phyloP scores from a whole-genome alignment of 2,113 vertebrate genomes.

The Cairina moschata region DNA sequence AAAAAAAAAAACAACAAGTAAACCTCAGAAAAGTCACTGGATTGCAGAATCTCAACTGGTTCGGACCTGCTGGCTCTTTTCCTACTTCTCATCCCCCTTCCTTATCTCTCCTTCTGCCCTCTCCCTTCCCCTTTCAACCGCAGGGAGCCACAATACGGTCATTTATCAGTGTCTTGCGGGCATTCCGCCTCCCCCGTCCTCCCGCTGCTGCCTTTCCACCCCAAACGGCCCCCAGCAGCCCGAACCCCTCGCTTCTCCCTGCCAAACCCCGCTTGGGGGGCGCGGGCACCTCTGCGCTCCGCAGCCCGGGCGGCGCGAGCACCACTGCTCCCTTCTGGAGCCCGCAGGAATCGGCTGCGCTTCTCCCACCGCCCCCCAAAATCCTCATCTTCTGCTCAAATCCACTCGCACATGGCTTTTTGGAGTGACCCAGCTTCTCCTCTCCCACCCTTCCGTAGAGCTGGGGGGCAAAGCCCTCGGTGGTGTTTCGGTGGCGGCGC shows the following conservation, averaged over 20 bases:
- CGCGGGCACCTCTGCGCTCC: slow-evolving; percentile 15
- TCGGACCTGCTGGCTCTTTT: neutral
- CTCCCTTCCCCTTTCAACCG: slow-evolving; percentile 13
- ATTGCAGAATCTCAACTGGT: slow-evolving; percentile 29
- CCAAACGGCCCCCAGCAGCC: neutral
- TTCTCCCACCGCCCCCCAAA: neutral
- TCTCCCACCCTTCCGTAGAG: neutral
- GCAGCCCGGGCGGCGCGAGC: rapidly evolving
- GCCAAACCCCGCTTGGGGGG: neutral
- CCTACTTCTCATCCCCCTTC: neutral
- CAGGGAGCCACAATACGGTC: neutral
- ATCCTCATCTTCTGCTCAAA: neutral
- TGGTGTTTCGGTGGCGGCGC: neutral
- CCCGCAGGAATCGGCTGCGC: neutral
- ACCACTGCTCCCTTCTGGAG: slow-evolving; percentile 70
- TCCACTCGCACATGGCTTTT: neutral
- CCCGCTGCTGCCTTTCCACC: neutral
- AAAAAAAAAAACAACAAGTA: neutral
- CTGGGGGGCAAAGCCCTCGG: neutral
- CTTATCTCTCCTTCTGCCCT: slow-evolving; percentile 60
- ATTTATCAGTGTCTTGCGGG: neutral
- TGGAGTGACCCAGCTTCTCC: neutral
- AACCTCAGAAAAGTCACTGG: neutral
- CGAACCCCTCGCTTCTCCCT: neutral
- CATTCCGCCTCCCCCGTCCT: neutral